A percentile compares a stretch with the other conserved stretches of the same genome.
Conservation (phyloP, 2,797 vertebrate species). For the Cynopterus sphinx region DNA sequence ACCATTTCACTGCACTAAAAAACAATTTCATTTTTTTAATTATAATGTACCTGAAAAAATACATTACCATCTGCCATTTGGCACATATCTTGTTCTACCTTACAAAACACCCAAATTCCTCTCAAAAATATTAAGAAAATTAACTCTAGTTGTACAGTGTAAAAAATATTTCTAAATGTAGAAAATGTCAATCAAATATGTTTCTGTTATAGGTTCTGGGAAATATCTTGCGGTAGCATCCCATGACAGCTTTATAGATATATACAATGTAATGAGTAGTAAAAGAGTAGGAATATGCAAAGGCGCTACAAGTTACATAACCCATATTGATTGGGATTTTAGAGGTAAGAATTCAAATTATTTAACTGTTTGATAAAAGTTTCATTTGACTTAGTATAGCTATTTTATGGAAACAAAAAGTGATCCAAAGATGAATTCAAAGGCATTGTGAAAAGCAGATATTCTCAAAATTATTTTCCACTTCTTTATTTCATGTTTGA, state of each 20-base stretch:
- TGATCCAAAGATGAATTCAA: not conserved
- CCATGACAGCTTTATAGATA: slow-evolving; percentile 96
- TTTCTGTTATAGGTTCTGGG: slow-evolving; percentile 89
- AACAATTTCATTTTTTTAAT: slow-evolving; percentile 5
- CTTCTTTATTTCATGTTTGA: not conserved
- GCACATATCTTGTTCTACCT: not conserved
- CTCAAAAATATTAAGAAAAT: slow-evolving; percentile 10
- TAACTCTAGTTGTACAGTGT: not conserved
- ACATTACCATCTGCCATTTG: not conserved
- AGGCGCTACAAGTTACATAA: slow-evolving; percentile 95
- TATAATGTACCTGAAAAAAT: slow-evolving; percentile 20
- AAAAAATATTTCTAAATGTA: not conserved
- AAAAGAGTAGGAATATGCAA: slow-evolving; percentile 98
- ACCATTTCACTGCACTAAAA: not conserved
- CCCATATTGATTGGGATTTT: slow-evolving; percentile 98
- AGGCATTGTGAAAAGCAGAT: not conserved
- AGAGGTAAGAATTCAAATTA: slow-evolving; percentile 87
- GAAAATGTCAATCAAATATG: not conserved
- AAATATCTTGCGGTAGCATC: slow-evolving; percentile 98
- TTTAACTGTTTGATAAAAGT: not conserved
- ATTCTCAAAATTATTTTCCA: slow-evolving; percentile 40
- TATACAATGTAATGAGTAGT: slow-evolving; percentile 99
- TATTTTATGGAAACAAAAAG: not conserved
- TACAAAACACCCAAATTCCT: slow-evolving; percentile 12
- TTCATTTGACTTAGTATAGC: not conserved